These are phyloP conservation scores for Ecliptopera silaceata DNA, from an alignment of 2,888 invertebrate genomes.

Conservation along the genomic window DNA sequence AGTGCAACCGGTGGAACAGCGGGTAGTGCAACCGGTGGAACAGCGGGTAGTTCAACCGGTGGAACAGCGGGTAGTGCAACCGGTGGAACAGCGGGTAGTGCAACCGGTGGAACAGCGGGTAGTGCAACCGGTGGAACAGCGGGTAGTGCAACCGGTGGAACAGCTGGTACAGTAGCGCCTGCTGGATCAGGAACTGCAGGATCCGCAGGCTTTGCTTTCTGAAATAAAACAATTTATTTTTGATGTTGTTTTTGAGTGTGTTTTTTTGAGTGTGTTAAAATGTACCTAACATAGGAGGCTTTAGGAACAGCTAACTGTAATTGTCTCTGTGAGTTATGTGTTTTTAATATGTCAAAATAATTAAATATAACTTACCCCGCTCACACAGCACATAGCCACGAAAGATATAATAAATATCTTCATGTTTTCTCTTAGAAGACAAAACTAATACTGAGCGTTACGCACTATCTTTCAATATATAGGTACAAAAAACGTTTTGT, in stretches of 20 bases:
- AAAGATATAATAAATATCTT: slow-evolving; percentile 19
- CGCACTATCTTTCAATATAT: slow-evolving; percentile 12
- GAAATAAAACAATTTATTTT: neutral
- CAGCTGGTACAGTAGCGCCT: neutral
- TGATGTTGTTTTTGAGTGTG: too few relatives aligned
- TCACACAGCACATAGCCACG: slow-evolving; percentile 23
- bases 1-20: too few relatives aligned
- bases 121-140: neutral
- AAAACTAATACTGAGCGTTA: neutral
- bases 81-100: too few relatives aligned
- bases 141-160: too few relatives aligned
- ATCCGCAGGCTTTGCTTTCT: neutral
- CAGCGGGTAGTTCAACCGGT: too few relatives aligned
- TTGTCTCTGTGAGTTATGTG: too few relatives aligned
- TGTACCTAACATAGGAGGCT: too few relatives aligned
- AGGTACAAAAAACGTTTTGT: neutral
- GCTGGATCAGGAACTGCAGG: neutral
- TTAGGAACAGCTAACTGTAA: too few relatives aligned
- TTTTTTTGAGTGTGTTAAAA: too few relatives aligned
- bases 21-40: too few relatives aligned
- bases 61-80: neutral
- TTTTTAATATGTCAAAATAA: too few relatives aligned
- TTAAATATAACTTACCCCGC: slow-evolving; percentile 32
- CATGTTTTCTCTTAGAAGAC: slow-evolving; percentile 32
- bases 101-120: too few relatives aligned